Conservation (phyloP, 1,140 invertebrate species). For the Pristionchus pacificus region DNA sequence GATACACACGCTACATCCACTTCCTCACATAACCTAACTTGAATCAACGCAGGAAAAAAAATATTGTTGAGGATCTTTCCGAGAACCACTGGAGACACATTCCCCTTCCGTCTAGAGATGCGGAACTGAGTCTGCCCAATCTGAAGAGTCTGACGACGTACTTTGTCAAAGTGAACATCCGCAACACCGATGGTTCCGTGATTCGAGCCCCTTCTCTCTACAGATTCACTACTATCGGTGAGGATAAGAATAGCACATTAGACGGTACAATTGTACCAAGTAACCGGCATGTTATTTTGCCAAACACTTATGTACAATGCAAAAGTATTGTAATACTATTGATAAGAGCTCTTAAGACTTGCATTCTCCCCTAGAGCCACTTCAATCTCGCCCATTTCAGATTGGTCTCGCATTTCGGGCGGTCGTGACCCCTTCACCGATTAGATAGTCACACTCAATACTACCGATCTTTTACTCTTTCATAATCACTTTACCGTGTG, state of each 20-base stretch:
- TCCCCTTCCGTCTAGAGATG: conserved; percentile 35
- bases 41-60: too few relatives aligned
- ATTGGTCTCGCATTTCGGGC: conserved; percentile 13
- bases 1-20: too few relatives aligned
- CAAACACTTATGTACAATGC: neutral
- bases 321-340: neutral
- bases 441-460: neutral
- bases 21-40: too few relatives aligned
- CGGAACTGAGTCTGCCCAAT: conserved; percentile 35
- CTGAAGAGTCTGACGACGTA: conserved; percentile 49
- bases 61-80: conserved; percentile 26
- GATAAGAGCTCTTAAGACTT: conserved; percentile 3
- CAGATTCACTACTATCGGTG: conserved; percentile 52
- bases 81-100: conserved; percentile 35
- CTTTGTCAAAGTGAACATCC: conserved; percentile 48
- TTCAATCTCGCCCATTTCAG: conserved; percentile 8
- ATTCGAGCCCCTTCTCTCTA: conserved; percentile 47
- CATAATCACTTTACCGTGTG: neutral
- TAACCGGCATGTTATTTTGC: conserved; percentile 12
- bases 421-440: conserved; percentile 16
- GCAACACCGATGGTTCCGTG: conserved; percentile 41
- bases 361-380: conserved; percentile 1
- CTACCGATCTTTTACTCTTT: neutral
- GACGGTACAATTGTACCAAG: neutral
- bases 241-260: conserved; percentile 6